Conservation (phyloP, 2,113 vertebrate species). For the Antechinus flavipes region DNA sequence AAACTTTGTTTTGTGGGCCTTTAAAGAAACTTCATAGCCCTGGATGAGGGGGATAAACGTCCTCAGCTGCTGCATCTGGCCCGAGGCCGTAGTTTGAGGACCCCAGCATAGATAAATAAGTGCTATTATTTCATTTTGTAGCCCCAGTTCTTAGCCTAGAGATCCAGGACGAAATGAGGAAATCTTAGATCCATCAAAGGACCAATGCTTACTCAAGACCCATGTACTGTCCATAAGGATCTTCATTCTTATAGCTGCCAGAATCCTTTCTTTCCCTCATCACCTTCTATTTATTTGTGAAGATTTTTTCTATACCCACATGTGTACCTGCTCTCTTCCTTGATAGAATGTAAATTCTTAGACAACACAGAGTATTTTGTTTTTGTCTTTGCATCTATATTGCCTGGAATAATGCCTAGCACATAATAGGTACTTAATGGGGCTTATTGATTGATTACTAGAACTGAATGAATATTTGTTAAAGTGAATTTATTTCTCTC, state of each 20-base stretch:
- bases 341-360: not conserved
- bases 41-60: too few species aligned
- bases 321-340: not conserved
- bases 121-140: not conserved
- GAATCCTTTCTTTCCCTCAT: not conserved
- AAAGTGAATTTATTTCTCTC: not conserved
- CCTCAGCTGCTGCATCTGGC: too few species aligned
- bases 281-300: not conserved
- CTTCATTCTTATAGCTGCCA: not conserved
- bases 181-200: not conserved
- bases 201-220: not conserved
- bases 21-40: too few species aligned
- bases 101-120: not conserved
- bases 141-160: not conserved
- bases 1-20: too few species aligned
- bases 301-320: not conserved
- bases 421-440: not conserved
- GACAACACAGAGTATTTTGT: not conserved
- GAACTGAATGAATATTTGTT: not conserved
- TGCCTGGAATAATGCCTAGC: not conserved
- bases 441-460: not conserved
- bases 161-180: not conserved
- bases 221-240: not conserved
- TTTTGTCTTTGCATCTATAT: not conserved
- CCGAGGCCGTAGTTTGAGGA: too few species aligned